Percentiles rank a stretch among this genome's conserved stretches.
Conservation (phyloP, 2,113 vertebrate genomes). For the Steatornis caripensis region DNA sequence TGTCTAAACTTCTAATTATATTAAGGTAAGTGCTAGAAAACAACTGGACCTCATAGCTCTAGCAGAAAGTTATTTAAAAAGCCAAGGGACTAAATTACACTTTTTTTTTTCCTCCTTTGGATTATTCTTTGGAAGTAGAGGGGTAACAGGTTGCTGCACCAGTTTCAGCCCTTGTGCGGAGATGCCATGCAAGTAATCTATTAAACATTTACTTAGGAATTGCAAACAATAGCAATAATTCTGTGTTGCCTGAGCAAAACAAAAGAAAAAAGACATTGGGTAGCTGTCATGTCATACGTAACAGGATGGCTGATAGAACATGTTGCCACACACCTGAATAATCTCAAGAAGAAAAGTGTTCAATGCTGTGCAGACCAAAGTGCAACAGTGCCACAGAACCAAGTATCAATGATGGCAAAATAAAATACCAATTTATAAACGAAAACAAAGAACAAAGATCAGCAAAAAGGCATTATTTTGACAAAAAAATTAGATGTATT, state of each 20-base stretch:
- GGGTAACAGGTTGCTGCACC: not conserved
- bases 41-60: not conserved
- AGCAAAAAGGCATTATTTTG: not conserved
- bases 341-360: not conserved
- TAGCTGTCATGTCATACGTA: not conserved
- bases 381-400: not conserved
- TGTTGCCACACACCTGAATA: not conserved
- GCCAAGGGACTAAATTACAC: not conserved
- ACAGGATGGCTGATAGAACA: not conserved
- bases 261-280: not conserved
- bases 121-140: not conserved
- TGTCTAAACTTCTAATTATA: not conserved
- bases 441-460: not conserved
- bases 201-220: not conserved
- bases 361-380: not conserved
- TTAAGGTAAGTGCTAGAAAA: not conserved
- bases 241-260: not conserved
- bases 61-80: not conserved
- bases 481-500: not conserved
- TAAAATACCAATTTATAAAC: not conserved
- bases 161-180: not conserved
- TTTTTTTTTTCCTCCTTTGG: not conserved
- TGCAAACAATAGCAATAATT: not conserved
- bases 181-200: not conserved
- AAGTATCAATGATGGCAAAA: not conserved